Evolutionary conservation across 2,888 invertebrate genomes (phyloP), one percentile per base, ranked within the genome.

Genomic region (Caenorhabditis sp.): DNA sequence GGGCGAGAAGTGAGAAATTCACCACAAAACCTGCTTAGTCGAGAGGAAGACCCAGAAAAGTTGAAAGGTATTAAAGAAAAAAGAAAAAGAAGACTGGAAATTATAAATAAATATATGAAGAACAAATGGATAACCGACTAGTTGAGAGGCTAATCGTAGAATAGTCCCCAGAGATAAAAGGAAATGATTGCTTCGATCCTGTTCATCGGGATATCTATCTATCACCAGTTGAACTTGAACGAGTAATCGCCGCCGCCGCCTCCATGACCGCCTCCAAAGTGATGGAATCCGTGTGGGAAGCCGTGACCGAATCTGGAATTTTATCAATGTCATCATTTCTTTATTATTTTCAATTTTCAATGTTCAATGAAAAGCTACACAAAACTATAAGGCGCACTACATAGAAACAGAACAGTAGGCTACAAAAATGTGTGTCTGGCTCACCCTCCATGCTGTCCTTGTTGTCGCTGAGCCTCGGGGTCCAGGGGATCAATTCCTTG

Each of bases 401-500:
- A n/a, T n/a, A n/a, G n/a, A n/a, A n/a, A n/a, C n/a, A n/a, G n/a
- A n/a, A n/a, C n/a, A n/a, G n/a, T n/a, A n/a, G n/a, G n/a, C n/a
- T n/a, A 32, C 32, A 4, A 32, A 32, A 32, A 9, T 32, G 5
- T 32, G 32, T 32, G 32, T 40, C 40, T 13, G 13, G 13, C 72
- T 80, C 44, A 76, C 78, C 55, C 76, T 76, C 81, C 67, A 37
- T 82, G 77, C 61, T 85, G 85, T 20, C 80, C 79, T 53, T 84
- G 85, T 28, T 83, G 84, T 6, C 95, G 94, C 61, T 92, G 92
- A 64, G 92, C 90, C 92, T 99, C 98, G 0, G 98, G 98, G 94
- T 99, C 98, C 70, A 99, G 93, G 0, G 99, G 99, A 94, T 99
- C 99, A 88, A 95, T 95, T 82, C 99, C 99, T 87, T 94, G 94